These are phyloP conservation scores for Ylistrum balloti DNA, from an alignment of 1,140 invertebrate genomes.

Conservation along the genomic window DNA sequence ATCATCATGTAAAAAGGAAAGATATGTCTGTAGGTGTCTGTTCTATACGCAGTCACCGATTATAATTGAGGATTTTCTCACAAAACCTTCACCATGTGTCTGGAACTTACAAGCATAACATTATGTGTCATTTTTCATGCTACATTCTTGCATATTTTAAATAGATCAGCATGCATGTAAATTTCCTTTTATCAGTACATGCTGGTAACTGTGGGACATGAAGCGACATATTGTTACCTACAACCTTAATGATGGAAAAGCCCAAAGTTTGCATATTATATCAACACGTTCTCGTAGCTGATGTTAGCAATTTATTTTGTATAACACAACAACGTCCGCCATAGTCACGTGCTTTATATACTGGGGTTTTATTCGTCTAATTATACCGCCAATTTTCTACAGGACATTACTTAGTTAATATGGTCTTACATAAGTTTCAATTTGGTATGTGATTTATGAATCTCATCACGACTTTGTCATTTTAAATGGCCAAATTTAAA, in stretches of 20 bases:
- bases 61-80: conserved; percentile 35
- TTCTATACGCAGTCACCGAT: not conserved
- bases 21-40: not conserved
- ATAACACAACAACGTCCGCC: not conserved
- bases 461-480: no score
- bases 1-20: no score
- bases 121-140: conserved; percentile 39
- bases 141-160: conserved; percentile 30
- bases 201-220: not conserved
- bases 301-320: not conserved
- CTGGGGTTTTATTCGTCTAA: no score
- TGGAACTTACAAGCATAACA: not conserved
- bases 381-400: no score
- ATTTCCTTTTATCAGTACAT: conserved; percentile 24
- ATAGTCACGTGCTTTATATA: not conserved
- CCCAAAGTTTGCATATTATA: not conserved
- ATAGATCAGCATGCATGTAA: conserved; percentile 12
- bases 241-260: conserved; percentile 26
- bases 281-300: not conserved
- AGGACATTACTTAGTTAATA: no score
- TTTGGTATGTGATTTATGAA: no score
- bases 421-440: no score
- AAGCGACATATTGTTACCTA: not conserved
- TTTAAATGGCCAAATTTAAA: no score
- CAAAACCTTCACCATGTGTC: not conserved